These are phyloP conservation scores for Heterocephalus glaber DNA, from an alignment of 2,113 vertebrate genomes.

Conservation along the genomic window DNA sequence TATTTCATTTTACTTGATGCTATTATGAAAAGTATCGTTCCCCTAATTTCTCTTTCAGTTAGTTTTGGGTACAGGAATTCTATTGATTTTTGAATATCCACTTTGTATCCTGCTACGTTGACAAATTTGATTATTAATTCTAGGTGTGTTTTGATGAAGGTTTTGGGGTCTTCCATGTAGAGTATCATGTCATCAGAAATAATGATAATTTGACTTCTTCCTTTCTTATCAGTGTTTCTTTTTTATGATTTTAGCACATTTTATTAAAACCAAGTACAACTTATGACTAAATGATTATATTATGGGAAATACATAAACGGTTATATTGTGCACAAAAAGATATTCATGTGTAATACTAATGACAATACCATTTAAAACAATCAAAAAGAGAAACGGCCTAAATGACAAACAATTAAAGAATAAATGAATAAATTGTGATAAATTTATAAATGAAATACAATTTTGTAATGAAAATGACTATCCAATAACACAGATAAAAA, in stretches of 20 bases:
- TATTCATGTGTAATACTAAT: neutral
- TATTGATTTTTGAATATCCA: too few species aligned
- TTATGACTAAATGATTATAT: neutral
- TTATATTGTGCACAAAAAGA: neutral
- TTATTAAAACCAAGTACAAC: neutral
- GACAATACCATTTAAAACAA: neutral
- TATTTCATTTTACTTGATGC: too few species aligned
- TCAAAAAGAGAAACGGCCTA: constrained; percentile 10
- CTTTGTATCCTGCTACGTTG: too few species aligned
- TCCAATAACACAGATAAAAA: neutral
- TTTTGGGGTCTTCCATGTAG: too few species aligned
- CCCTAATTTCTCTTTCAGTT: too few species aligned
- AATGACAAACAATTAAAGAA: neutral
- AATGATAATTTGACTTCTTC: too few species aligned
- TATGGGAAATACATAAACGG: neutral
- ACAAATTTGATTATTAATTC: too few species aligned
- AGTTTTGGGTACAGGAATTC: too few species aligned
- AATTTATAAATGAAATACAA: neutral
- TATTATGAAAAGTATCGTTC: too few species aligned
- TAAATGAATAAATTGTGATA: neutral
- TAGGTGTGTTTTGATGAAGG: too few species aligned
- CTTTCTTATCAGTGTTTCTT: too few species aligned
- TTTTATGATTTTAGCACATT: neutral
- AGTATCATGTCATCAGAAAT: too few species aligned
- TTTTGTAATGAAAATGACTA: neutral